These are phyloP conservation scores for Apamea monoglypha DNA, from an alignment of 2,888 invertebrate species.

Conservation along the genomic window DNA sequence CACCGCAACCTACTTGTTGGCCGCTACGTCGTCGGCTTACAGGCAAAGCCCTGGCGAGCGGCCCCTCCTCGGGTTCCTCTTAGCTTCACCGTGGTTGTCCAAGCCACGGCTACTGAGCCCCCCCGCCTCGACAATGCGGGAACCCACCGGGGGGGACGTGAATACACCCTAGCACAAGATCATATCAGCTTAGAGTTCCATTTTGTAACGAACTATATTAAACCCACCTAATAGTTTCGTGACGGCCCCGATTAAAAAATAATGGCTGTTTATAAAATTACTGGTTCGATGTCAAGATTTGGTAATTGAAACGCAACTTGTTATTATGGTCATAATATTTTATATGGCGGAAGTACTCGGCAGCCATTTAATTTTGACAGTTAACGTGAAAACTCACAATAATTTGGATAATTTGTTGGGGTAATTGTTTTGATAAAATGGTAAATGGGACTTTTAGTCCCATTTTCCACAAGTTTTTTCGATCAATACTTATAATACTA, in stretches of 20 bases:
- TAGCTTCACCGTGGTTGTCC: too few relatives aligned
- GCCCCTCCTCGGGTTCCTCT: too few relatives aligned
- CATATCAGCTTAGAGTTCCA: too few relatives aligned
- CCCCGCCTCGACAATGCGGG: too few relatives aligned
- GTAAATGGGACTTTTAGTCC: too few relatives aligned
- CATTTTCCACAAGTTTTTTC: neutral
- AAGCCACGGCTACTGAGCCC: too few relatives aligned
- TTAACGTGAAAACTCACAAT: conserved; percentile 36
- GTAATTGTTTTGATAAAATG: conserved; percentile 18
- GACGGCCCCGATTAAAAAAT: conserved; percentile 51
- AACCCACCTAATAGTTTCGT: conserved; percentile 49
- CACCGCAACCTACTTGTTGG: too few relatives aligned
- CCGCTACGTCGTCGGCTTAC: too few relatives aligned
- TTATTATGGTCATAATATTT: conserved; percentile 63
- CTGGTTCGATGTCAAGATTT: conserved; percentile 54
- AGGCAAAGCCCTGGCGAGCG: too few relatives aligned
- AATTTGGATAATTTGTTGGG: conserved; percentile 18
- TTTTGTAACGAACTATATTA: too few relatives aligned
- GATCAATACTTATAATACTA: neutral
- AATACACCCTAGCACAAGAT: too few relatives aligned
- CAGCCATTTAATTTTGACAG: conserved; percentile 53
- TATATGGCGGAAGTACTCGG: conserved; percentile 49
- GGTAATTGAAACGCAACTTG: conserved; percentile 66
- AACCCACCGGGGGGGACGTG: too few relatives aligned
- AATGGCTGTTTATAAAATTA: conserved; percentile 59